Percentiles rank a stretch among this genome's conserved stretches.
Conservation (phyloP, 2,888 invertebrate genomes). For the Magallana nippona region DNA sequence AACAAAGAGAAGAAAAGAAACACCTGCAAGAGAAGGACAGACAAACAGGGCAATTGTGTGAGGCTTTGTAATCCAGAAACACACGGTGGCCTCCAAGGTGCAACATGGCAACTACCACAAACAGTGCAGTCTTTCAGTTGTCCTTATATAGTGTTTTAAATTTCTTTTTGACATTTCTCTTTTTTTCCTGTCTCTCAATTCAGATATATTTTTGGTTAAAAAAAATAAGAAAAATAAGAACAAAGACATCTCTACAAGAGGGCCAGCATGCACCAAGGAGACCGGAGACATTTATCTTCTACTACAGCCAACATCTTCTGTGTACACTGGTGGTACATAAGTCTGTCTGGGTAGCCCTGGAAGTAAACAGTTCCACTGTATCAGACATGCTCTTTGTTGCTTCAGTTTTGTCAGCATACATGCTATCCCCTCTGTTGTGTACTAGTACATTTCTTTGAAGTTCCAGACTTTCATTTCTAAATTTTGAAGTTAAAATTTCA, state of each 20-base stretch:
- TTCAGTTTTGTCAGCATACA: too few relatives aligned
- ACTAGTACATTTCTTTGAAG: too few relatives aligned
- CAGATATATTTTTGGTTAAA: neutral
- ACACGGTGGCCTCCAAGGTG: conserved; percentile 37
- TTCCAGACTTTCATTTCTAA: too few relatives aligned
- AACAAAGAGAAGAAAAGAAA: conserved; percentile 6
- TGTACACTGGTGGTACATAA: neutral
- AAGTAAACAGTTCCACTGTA: conserved; percentile 20
- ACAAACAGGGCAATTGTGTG: conserved; percentile 40
- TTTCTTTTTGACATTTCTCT: neutral
- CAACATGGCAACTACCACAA: neutral
- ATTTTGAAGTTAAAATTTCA: too few relatives aligned
- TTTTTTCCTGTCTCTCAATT: neutral
- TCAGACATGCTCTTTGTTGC: conserved; percentile 28
- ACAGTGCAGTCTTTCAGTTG: too few relatives aligned
- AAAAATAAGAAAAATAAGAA: too few relatives aligned
- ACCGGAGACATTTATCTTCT: neutral
- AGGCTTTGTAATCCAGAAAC: conserved; percentile 1
- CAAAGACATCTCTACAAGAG: too few relatives aligned
- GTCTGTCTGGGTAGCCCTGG: neutral
- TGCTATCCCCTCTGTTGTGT: too few relatives aligned
- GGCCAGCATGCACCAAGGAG: conserved; percentile 16
- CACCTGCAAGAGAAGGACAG: conserved; percentile 30
- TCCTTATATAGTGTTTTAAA: too few relatives aligned
- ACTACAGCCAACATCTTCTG: neutral